These are phyloP conservation scores for Falco columbarius DNA, from an alignment of 2,797 vertebrate species.

Conservation along the genomic window DNA sequence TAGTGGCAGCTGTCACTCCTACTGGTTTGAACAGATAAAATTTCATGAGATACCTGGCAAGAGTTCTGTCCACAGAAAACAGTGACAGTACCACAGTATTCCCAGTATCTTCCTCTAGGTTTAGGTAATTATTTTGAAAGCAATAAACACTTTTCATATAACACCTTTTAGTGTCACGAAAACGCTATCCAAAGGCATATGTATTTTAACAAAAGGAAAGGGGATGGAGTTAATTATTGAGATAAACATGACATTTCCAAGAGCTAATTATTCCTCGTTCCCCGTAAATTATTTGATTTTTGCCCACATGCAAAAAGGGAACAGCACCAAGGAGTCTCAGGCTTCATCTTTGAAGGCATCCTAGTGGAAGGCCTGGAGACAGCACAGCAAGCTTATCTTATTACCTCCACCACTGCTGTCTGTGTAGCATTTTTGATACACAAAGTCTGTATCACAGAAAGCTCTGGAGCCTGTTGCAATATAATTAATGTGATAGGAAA, in stretches of 20 bases:
- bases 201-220: background rate
- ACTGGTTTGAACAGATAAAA: background rate
- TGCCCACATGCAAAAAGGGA: background rate
- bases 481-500: conserved; percentile 60
- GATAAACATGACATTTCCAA: background rate
- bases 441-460: conserved; percentile 1
- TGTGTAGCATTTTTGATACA: background rate
- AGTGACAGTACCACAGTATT: background rate
- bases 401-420: background rate
- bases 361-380: background rate
- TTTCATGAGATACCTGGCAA: background rate
- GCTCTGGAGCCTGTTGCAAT: conserved; percentile 17
- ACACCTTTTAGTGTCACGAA: background rate
- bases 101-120: background rate
- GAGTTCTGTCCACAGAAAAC: background rate
- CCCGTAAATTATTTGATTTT: background rate
- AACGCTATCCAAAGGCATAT: background rate
- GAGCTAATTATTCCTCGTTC: background rate
- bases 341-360: background rate
- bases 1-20: background rate
- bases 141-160: background rate
- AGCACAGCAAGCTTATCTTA: background rate
- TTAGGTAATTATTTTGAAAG: background rate
- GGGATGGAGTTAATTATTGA: background rate
- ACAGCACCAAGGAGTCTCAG: background rate